These are phyloP conservation scores for Stenolophus ochropezus DNA, from an alignment of 2,888 invertebrate species.

Conservation along the genomic window DNA sequence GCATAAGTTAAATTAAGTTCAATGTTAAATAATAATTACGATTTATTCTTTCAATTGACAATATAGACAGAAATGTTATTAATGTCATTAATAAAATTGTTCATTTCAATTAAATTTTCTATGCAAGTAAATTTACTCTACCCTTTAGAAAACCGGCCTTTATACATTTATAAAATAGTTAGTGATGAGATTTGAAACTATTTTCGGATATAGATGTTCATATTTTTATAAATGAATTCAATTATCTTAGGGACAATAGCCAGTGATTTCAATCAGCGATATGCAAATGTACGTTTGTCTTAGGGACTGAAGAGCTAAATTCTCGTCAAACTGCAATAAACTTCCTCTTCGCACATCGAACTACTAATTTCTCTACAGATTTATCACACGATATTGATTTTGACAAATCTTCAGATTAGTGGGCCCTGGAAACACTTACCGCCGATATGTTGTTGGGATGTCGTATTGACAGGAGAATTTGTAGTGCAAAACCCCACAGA, in stretches of 20 bases:
- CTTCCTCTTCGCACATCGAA: neutral
- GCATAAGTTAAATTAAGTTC: too few species aligned
- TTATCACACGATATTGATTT: neutral
- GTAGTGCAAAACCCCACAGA: neutral
- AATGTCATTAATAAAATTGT: too few species aligned
- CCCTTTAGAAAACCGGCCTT: too few species aligned
- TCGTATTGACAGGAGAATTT: neutral
- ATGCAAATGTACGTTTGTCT: constrained; percentile 25
- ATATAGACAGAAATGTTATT: too few species aligned
- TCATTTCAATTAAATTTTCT: too few species aligned
- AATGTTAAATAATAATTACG: too few species aligned
- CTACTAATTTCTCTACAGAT: neutral
- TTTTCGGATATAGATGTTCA: neutral
- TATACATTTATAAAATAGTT: neutral
- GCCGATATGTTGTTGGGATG: neutral
- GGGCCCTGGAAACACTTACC: neutral
- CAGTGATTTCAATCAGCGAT: constrained; percentile 4
- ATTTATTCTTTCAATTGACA: too few species aligned
- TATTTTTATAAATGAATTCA: neutral
- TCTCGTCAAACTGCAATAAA: neutral
- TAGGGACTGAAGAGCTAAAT: neutral
- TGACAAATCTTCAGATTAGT: neutral
- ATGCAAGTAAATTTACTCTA: too few species aligned
- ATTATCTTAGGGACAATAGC: neutral
- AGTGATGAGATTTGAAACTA: neutral